Percentiles rank a stretch among this genome's conserved stretches.
These are phyloP conservation scores for Montipora efflorescens DNA, from an alignment of 64 coral and sea anemone genomes.

Conservation along the genomic window DNA sequence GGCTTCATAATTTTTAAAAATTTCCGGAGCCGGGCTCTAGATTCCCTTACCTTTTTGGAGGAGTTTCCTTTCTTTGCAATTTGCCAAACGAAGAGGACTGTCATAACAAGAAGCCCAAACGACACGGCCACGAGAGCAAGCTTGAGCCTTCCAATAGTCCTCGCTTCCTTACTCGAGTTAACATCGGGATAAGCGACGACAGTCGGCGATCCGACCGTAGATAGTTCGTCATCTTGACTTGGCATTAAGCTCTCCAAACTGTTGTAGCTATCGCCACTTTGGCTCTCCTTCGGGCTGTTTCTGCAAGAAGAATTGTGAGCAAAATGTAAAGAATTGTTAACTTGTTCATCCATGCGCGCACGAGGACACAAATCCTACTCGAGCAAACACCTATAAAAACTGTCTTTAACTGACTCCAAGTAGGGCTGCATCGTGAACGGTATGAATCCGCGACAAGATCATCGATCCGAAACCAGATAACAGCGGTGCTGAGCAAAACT, in stretches of 20 bases:
- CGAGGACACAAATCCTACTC: too few species aligned
- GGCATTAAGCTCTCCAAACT: conserved; percentile 25
- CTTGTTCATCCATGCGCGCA: too few species aligned
- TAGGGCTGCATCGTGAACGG: neutral
- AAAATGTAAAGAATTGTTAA: neutral
- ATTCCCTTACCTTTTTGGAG: conserved; percentile 3
- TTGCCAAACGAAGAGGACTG: conserved; percentile 75
- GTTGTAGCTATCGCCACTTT: neutral
- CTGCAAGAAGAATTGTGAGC: neutral
- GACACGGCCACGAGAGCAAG: conserved; percentile 53
- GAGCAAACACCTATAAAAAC: neutral
- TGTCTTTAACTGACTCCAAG: neutral
- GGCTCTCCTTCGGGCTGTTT: neutral
- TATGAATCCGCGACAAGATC: too few species aligned
- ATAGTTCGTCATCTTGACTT: neutral
- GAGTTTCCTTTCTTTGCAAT: conserved; percentile 15
- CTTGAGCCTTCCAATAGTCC: conserved; percentile 69
- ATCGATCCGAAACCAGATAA: too few species aligned
- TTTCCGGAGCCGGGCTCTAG: too few species aligned
- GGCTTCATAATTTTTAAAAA: too few species aligned
- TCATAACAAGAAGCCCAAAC: conserved; percentile 59
- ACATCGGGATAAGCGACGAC: conserved; percentile 53
- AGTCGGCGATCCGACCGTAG: neutral
- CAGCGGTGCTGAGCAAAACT: too few species aligned
- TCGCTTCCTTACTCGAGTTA: conserved; percentile 20